These are phyloP conservation scores for Urocyon cinereoargenteus DNA, from an alignment of 2,797 vertebrate species.

Conservation along the genomic window DNA sequence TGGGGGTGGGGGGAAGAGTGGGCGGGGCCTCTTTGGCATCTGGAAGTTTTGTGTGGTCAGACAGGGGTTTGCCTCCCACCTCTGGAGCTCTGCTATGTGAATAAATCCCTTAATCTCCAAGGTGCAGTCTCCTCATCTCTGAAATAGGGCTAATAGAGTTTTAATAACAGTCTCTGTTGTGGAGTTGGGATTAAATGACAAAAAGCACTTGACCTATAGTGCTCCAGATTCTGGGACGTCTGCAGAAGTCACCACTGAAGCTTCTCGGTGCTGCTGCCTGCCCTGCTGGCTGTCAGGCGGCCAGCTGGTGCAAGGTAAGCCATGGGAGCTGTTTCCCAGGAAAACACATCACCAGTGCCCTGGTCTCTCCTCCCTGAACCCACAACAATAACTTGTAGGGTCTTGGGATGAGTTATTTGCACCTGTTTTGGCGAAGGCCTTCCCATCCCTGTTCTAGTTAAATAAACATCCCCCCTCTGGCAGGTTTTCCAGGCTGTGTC, in stretches of 20 bases:
- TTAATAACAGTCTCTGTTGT: not conserved
- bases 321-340: not conserved
- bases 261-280: not conserved
- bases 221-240: not conserved
- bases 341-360: not conserved
- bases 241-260: rapidly evolving
- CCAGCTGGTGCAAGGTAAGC: not conserved
- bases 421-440: not conserved
- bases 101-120: not conserved
- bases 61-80: not conserved
- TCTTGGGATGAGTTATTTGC: not conserved
- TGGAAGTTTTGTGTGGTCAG: not conserved
- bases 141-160: not conserved
- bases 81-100: not conserved
- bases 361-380: not conserved
- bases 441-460: not conserved
- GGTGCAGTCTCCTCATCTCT: not conserved
- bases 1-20: not conserved
- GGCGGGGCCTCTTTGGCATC: rapidly evolving
- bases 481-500: not conserved
- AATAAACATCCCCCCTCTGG: not conserved
- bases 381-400: not conserved
- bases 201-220: not conserved
- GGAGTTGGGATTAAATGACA: not conserved
- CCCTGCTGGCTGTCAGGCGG: rapidly evolving